These are phyloP conservation scores for Lepilemur septentrionalis DNA, from an alignment of 2,797 vertebrate genomes.

Conservation along the genomic window DNA sequence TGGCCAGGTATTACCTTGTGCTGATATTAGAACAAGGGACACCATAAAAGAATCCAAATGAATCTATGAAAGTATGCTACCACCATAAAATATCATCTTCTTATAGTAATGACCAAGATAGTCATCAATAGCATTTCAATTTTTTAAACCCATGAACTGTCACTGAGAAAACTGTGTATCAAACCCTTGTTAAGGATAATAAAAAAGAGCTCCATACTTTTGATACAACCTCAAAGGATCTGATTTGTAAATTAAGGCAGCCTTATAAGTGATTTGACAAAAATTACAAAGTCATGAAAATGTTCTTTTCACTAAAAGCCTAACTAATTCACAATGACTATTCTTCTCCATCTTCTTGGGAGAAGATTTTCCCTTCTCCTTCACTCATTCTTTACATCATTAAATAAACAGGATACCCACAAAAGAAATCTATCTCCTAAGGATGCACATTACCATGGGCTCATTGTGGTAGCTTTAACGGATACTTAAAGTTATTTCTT, in stretches of 20 bases:
- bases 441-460: neutral
- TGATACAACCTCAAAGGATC: neutral
- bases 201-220: neutral
- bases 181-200: neutral
- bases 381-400: neutral
- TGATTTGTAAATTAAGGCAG: neutral
- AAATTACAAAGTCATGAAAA: neutral
- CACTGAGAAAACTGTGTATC: neutral
- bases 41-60: neutral
- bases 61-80: neutral
- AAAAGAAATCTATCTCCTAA: conserved; percentile 5
- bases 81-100: neutral
- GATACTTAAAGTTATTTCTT: conserved; percentile 14
- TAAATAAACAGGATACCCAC: neutral
- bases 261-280: neutral
- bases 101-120: neutral
- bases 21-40: neutral
- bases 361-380: neutral
- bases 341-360: neutral
- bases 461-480: conserved; percentile 8
- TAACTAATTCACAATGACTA: neutral
- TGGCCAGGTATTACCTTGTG: neutral
- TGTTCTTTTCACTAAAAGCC: neutral
- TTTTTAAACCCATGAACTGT: neutral
- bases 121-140: neutral